A percentile compares a stretch with the other conserved stretches of the same genome.
Evolutionary conservation across 2,113 vertebrate species (phyloP).

Genomic region (Nesoenas mayeri): DNA sequence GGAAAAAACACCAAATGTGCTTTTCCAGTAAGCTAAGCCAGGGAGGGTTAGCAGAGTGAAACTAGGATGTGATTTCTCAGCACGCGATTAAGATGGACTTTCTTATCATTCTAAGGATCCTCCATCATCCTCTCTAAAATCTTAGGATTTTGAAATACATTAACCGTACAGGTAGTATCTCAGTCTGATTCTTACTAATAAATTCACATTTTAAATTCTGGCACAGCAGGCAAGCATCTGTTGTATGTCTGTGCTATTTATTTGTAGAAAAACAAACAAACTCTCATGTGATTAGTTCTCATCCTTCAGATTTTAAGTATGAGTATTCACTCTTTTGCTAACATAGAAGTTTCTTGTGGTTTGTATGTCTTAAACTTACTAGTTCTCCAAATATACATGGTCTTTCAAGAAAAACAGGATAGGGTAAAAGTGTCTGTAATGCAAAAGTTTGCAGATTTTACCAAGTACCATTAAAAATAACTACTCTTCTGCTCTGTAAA

Average conservation of each 20-base stretch:
- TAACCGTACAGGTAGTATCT: not conserved
- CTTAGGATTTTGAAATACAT: not conserved
- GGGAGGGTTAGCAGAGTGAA: not conserved
- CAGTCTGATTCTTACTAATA: not conserved
- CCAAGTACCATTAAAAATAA: not conserved
- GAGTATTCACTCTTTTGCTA: not conserved
- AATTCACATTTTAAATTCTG: not conserved
- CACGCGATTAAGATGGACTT: not conserved
- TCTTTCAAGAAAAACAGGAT: not conserved
- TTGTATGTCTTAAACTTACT: not conserved
- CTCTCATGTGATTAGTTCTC: not conserved
- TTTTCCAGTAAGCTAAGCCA: not conserved
- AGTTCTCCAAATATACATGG: not conserved
- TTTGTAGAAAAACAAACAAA: not conserved
- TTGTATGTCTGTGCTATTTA: not conserved
- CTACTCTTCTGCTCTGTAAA: not conserved
- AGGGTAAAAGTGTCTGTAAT: not conserved
- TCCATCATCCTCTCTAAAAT: not conserved
- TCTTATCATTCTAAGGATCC: not conserved
- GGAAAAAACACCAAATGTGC: not conserved
- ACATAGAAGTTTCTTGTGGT: not conserved
- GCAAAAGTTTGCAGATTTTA: not conserved
- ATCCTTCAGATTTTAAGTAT: not conserved
- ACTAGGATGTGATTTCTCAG: not conserved
- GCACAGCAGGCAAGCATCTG: not conserved